Percentiles rank a stretch among this genome's conserved stretches.
These are phyloP conservation scores for Macquaria ambigua DNA, from an alignment of 2,113 vertebrate species.

Conservation along the genomic window DNA sequence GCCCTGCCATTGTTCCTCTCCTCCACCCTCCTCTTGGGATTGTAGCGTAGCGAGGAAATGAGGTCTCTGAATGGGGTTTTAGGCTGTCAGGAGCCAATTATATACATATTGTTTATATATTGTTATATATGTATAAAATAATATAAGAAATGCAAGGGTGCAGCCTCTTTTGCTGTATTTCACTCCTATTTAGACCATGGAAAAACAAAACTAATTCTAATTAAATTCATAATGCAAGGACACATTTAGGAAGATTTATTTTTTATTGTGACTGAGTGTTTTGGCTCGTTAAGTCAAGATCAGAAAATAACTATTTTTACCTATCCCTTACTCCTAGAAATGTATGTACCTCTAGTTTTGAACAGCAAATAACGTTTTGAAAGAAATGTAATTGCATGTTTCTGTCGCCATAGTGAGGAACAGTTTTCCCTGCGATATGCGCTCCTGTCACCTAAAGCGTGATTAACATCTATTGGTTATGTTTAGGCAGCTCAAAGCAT, in stretches of 20 bases:
- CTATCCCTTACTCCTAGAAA: background rate
- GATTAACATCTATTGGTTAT: background rate
- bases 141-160: too few species aligned
- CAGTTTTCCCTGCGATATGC: too few species aligned
- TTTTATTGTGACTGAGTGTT: background rate
- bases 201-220: background rate
- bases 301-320: background rate
- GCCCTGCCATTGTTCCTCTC: conserved; percentile 11
- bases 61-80: conserved; percentile 56
- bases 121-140: background rate
- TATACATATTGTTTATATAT: background rate
- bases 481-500: background rate
- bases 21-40: conserved; percentile 1
- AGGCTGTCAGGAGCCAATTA: background rate
- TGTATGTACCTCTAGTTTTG: background rate
- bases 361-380: background rate
- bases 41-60: conserved; percentile 18
- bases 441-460: background rate
- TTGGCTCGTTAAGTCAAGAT: background rate
- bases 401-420: too few species aligned
- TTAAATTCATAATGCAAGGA: background rate
- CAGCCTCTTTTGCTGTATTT: background rate
- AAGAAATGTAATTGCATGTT: too few species aligned
- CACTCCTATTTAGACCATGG: background rate
- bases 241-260: too few species aligned